Evolutionary conservation across 2,113 vertebrate genomes (phyloP), one percentile per base, ranked within the genome.

Genomic region (Hippopotamus amphibius): DNA sequence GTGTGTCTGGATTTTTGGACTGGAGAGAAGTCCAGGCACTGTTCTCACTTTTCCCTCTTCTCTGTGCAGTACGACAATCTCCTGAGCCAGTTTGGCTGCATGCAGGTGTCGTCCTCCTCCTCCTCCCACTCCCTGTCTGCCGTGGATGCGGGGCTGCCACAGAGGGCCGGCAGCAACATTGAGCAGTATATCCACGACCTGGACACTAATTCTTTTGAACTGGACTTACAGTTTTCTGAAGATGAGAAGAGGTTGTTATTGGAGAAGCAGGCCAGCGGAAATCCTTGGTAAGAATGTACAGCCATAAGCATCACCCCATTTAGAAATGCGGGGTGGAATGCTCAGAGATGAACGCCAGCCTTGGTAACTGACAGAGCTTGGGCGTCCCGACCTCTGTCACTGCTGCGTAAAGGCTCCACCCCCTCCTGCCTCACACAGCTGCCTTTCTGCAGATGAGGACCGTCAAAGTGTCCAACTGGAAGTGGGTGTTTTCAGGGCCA

Each of bases 141-240:
- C 7, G 97, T 98, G 26, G 99, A 99, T 55, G 97, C 98, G 0
- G 98, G 98, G 55, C 98, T 97, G 11, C 98, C 99, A 0, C 99
- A 99, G 94, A 98, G 98, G 71, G 99, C 99, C 6, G 99, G 99
- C 98, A 99, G 99, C 98, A 99, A 99, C 98, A 99, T 99, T 37
- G 99, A 99, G 96, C 99, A 99, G 98, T 99, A 99, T 97, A 99
- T 99, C 98, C 99, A 99, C 5, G 99, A 99, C 98, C 98, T 99
- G 97, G 99, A 99, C 98, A 99, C 99, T 97, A 99, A 99, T 98
- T 99, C 99, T 74, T 99, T 99, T 98, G 99, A 99, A 98, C 99
- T 99, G 98, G 99, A 99, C 97, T 98, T 99, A 88, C 99, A 99
- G 98, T 99, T 99, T 98, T 99, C 99, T 12, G 99, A 99, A 87